These are phyloP conservation scores for Ophraella communa DNA, from an alignment of 2,888 invertebrate genomes.

Conservation along the genomic window DNA sequence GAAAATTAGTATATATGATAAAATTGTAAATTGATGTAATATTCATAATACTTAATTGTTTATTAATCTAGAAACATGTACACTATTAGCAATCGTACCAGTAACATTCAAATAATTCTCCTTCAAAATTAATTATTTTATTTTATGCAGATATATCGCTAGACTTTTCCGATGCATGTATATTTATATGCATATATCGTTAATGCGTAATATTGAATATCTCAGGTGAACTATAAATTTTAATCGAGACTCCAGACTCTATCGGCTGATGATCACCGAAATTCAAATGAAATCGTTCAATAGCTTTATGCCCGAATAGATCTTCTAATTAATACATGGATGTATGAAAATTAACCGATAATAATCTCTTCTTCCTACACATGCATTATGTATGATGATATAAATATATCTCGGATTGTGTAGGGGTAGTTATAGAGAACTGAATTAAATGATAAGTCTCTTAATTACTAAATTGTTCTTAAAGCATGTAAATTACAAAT, in stretches of 20 bases:
- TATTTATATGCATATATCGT: neutral
- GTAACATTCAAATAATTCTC: neutral
- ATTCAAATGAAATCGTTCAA: constrained; percentile 2
- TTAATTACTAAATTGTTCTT: too few species aligned
- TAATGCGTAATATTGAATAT: neutral
- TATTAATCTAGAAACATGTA: too few species aligned
- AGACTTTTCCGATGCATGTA: neutral
- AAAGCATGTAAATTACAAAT: too few species aligned
- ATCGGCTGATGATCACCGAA: neutral
- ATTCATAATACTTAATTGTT: too few species aligned
- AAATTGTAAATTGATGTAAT: too few species aligned
- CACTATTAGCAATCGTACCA: too few species aligned
- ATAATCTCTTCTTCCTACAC: neutral
- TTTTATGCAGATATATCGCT: too few species aligned
- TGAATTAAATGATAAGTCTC: too few species aligned
- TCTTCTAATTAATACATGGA: constrained; percentile 14
- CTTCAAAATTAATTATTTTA: too few species aligned
- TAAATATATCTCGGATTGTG: too few species aligned
- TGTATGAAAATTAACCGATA: constrained; percentile 14
- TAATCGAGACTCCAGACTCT: neutral
- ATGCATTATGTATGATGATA: neutral
- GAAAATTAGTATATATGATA: too few species aligned
- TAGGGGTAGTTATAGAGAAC: too few species aligned
- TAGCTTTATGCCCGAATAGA: neutral
- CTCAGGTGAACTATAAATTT: neutral